Base-by-base conservation (phyloP, 2,888 invertebrate species). In the Melanostoma mellinum region DNA sequence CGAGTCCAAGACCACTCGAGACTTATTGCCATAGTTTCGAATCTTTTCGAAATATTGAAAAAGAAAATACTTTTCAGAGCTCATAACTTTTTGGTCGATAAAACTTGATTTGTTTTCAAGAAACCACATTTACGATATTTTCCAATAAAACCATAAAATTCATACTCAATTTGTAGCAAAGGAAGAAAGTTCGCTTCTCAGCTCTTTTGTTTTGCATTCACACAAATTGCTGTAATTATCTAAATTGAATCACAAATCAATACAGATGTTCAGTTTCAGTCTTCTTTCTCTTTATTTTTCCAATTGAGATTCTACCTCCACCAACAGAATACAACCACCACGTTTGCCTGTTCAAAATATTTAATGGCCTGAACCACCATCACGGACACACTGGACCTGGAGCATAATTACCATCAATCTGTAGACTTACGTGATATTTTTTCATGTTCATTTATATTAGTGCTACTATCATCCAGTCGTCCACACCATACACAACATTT, bases 351-450 rank as follows among this genome's bases (percentile, higher is more conserved):
- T 78, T 53, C 8, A 38, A 67, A 52, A n/a, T 63, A 63, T 63
- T 71, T 71, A 56, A 71, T 71, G 20, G 69, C 69, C 67, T 35
- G 20, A 61, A 40, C 36, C 71, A 53, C 61, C 55, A 77, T 73
- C 61, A 73, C 79, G 69, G 68, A 65, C 60, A 60, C 65, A 42
- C 30, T 52, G 38, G 56, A 46, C 65, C 38, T 40, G 52, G 36
- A 65, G 65, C 79, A 84, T 84, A 84, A 84, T 84, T 79, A 79
- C 79, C 84, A 79, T 78, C 84, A 84, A 84, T 84, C 84, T 84
- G 84, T 79, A 30, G 84, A 74, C 79, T 84, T 84, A 84, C 84
- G 84, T 84, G 84, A 84, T 84, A 79, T 69, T 65, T 82, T 84
- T 60, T 73, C 65, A 63, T 58, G 74, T 75, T 60, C 75, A 71